Conservation (phyloP, 2,113 vertebrate genomes). For the Eurypyga helias region DNA sequence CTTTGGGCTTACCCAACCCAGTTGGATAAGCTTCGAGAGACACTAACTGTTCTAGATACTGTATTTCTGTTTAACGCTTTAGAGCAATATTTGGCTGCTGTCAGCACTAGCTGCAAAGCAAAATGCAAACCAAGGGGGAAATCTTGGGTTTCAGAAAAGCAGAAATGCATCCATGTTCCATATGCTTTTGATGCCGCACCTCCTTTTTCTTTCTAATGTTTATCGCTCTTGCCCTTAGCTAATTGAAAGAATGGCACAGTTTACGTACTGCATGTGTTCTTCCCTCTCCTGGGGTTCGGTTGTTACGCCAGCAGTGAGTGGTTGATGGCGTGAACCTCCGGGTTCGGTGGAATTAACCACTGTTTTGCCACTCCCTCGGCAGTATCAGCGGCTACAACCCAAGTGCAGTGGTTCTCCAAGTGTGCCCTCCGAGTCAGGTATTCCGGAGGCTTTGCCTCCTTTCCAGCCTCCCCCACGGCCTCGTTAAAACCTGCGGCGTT, state of each 20-base stretch:
- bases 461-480: background rate
- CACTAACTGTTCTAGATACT: constrained; percentile 84
- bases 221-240: constrained; percentile 32
- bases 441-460: background rate
- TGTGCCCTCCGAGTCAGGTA: background rate
- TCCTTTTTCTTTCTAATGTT: constrained; percentile 43
- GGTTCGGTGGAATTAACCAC: constrained; percentile 52
- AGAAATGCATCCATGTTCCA: constrained; percentile 57
- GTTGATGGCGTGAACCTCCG: constrained; percentile 57
- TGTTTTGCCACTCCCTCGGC: constrained; percentile 62
- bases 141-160: constrained; percentile 92
- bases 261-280: constrained; percentile 54
- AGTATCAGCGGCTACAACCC: constrained; percentile 50
- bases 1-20: constrained; percentile 92
- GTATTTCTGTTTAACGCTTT: constrained; percentile 86
- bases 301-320: background rate
- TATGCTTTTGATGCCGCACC: constrained; percentile 40
- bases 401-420: constrained; percentile 57
- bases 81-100: constrained; percentile 90
- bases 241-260: constrained; percentile 51
- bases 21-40: constrained; percentile 94
- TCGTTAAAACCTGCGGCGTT: background rate
- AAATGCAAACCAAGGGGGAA: constrained; percentile 88
- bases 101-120: constrained; percentile 96
- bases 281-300: constrained; percentile 3